These are phyloP conservation scores for Cryptoprocta ferox DNA, from an alignment of 2,797 vertebrate species.

Conservation along the genomic window DNA sequence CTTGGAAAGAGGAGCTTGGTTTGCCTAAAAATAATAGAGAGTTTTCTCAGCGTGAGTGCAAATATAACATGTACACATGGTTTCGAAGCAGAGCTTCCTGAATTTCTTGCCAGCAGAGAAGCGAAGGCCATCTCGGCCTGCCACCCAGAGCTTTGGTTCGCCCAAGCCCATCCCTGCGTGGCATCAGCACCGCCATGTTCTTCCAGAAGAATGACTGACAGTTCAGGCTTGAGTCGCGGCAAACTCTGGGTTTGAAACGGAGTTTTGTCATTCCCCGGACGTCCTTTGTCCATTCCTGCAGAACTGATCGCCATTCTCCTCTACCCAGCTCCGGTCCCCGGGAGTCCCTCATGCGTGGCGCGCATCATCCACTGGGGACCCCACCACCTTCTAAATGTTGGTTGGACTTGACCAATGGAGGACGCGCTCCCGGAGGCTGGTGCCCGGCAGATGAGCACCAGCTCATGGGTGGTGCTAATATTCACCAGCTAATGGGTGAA, in stretches of 20 bases:
- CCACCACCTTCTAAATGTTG: not conserved
- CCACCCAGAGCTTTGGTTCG: not conserved
- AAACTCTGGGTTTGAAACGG: not conserved
- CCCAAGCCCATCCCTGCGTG: not conserved
- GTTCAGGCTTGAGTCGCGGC: not conserved
- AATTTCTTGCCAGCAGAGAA: not conserved
- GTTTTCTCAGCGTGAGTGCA: not conserved
- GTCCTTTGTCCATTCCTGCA: not conserved
- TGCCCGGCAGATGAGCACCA: accelerated
- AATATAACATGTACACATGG: accelerated
- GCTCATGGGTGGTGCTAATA: too few relatives aligned
- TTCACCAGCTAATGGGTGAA: too few relatives aligned
- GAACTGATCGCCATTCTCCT: not conserved
- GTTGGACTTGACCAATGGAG: not conserved
- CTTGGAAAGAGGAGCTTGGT: not conserved
- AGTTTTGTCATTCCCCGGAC: not conserved
- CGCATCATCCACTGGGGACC: accelerated
- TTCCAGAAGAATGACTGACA: not conserved
- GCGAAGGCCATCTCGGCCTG: not conserved
- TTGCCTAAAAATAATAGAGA: not conserved
- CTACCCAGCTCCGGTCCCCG: not conserved
- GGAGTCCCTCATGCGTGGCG: accelerated
- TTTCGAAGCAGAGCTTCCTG: not conserved
- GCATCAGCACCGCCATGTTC: not conserved
- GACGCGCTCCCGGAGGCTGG: accelerated